Base-by-base conservation (phyloP, 2,797 vertebrate genomes). In the Toxotes lorentzi region DNA sequence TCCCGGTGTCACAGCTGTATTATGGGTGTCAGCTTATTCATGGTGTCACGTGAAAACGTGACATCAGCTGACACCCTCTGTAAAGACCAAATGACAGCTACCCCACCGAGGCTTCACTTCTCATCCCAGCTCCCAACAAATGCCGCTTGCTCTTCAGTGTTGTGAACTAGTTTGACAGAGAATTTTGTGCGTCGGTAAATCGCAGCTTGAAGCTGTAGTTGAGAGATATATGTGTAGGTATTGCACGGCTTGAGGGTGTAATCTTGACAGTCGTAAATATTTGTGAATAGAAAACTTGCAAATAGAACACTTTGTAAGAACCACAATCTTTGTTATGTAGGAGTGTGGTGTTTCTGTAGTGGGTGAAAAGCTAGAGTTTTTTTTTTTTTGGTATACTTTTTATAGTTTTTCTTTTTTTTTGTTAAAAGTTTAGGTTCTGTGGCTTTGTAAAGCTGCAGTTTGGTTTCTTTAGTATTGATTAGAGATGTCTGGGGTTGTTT, bases 221-320 rank as follows among this genome's bases (percentile, higher is more conserved):
- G 54, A 83, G 35, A 78, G 45, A 68, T 78, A 67, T 73, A 53
- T 74, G 56, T 40, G 35, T 27, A 41, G 73, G 71, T 82, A 70
- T 70, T 16, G 27, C 19, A 50, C 60, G 21, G 62, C 75, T 70
- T n/a, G 10, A 63, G 69, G 73, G 32, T 70, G 38, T 81, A 63
- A 73, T 76, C 75, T 70, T 79, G 59, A 83, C 85, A 74, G 64
- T 76, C 85, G 51, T 50, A 73, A 54, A 81, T 73, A 80, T 86
- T 56, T 76, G 75, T 59, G 63, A 71, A 77, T n/a, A 53, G 19
- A 70, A 78, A 77, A 62, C 56, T 19, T 67, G 2, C 27, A 56
- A 72, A 74, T 41, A 30, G 14, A 81, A 61, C 23, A 45, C 6
- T 63, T 50, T 70, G 43, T 62, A 23, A 62, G 48, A 53, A 38